Evolutionary conservation across 2,888 invertebrate genomes (phyloP), one percentile per base, ranked within the genome.

Genomic region (Marronus borbonicus): DNA sequence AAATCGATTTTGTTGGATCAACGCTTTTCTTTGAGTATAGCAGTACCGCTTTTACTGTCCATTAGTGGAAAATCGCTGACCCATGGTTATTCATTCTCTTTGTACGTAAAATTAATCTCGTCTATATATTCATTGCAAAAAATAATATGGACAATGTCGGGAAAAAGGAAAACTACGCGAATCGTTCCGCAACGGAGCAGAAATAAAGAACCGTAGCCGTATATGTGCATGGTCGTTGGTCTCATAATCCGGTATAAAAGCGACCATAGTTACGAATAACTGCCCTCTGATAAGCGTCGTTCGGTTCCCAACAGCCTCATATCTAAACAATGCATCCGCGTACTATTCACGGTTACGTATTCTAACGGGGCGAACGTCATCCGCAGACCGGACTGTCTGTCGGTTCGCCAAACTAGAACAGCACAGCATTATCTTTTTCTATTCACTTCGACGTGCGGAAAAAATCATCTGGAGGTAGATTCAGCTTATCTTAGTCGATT

Each of bases 401-500:
- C 72, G 39, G 44, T 49, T 28, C 12, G 24, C 44, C 44, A 31
- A 28, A 17, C 60, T 12, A 20, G 20, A 60, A 17, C 14, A 20
- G 28, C n/a, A 24, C 60, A 44, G 12, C 44, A 62, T 44, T 39
- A 20, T 74, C 72, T 44, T 60, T 74, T 62, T 74, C 72, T 74
- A 60, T 44, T 62, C 24, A 17, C 17, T 39, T 14, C 60, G 44
- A 36, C 72, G 72, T 74, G 72, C 1, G 62, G 72, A 62, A 74
- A 74, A 74, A 74, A 62, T 60, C 72, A 74, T 60, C 17, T 2
- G 44, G 24, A 74, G 14, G 31, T 64, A 5, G 79, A 60, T 74
- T 74, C 72, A 74, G 82, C 82, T 82, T 82, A 82, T 82, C 82
- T 80, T 78, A 78, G 82, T 79, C 82, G 81, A 81, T 82, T 82